Base-by-base conservation (phyloP, 1,140 invertebrate species). In the Neocloeon triangulifer region DNA sequence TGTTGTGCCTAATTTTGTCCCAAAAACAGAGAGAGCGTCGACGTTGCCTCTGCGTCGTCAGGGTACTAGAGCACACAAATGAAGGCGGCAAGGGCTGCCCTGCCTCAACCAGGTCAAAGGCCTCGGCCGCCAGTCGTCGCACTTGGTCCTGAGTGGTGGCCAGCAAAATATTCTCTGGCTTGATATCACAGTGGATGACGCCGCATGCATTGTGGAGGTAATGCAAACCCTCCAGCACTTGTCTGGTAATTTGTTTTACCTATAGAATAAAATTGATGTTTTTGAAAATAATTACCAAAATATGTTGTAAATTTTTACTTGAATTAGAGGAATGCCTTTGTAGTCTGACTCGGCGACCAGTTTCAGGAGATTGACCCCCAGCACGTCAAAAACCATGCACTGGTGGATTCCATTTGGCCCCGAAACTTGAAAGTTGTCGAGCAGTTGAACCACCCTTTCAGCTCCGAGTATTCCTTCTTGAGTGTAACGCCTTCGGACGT, bases 131-230 rank as follows among this genome's bases (percentile, higher is more conserved):
- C 34, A 69, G 43, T 41, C 57, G 56, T 19, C 56, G 43, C 18
- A 67, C 50, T 38, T 65, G 47, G 1, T 41, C 39, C 37, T 68
- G 61, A 43, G 60, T 54, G 1, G 64, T 58, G 45, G 58, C 61
- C 34, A 69, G 42, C 2, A 73, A 46, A 29, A 74, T 66, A 52
- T 73, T 73, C 50, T 73, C 69, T 19, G 70, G 69, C 44, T 73
- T 73, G 28, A 73, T 66, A 44, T 73, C 71, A 7, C 70, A 74
- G 40, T 73, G 69, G 39, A 73, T 74, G 26, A 73, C 73, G 36
- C 61, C 51, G 48, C 69, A 73, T 43, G 67, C 66, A n/a, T 49
- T 43, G 42, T 73, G 69, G 13, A 73, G 45, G 46, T 72, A 73
- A 36, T 64, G 50, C 19, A 74, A 45, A n/a, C 62, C 69, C 49